These are phyloP conservation scores for Melanostoma scalare DNA, from an alignment of 2,888 invertebrate species.

Conservation along the genomic window DNA sequence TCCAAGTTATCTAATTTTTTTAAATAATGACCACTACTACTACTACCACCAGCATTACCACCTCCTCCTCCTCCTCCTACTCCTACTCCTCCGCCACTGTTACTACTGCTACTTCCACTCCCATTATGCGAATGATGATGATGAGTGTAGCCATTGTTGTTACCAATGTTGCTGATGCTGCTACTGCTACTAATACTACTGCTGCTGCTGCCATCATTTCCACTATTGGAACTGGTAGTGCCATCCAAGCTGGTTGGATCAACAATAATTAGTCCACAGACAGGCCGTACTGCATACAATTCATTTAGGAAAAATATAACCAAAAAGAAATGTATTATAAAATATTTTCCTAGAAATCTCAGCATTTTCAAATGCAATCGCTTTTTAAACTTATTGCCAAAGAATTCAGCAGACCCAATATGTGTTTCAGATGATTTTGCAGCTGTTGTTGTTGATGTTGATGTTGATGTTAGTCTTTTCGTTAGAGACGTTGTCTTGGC, in stretches of 20 bases:
- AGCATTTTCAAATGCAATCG: slow-evolving; percentile 57
- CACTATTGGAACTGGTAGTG: slow-evolving; percentile 62
- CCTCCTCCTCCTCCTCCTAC: slow-evolving; percentile 64
- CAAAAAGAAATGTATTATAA: slow-evolving; percentile 62
- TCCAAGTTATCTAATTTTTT: slow-evolving; percentile 85
- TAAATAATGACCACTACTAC: slow-evolving; percentile 81
- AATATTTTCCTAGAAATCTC: slow-evolving; percentile 66
- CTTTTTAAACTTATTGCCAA: slow-evolving; percentile 55
- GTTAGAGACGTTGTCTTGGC: too few relatives aligned
- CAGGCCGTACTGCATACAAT: slow-evolving; percentile 59
- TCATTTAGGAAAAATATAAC: slow-evolving; percentile 68
- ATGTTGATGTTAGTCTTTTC: neutral
- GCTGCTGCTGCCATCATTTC: slow-evolving; percentile 45
- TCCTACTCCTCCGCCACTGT: slow-evolving; percentile 34
- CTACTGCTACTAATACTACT: slow-evolving; percentile 50
- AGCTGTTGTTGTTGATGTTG: slow-evolving; percentile 6
- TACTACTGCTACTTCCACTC: slow-evolving; percentile 31
- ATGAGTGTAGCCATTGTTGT: slow-evolving; percentile 13
- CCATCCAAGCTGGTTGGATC: slow-evolving; percentile 73
- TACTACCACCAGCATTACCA: slow-evolving; percentile 62
- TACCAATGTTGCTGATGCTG: slow-evolving; percentile 18
- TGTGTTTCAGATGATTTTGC: slow-evolving; percentile 12
- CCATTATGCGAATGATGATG: slow-evolving; percentile 52
- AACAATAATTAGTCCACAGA: slow-evolving; percentile 74
- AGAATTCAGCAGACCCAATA: slow-evolving; percentile 26